Base-by-base conservation (phyloP, 2,113 vertebrate genomes). In the Mirza zaza region DNA sequence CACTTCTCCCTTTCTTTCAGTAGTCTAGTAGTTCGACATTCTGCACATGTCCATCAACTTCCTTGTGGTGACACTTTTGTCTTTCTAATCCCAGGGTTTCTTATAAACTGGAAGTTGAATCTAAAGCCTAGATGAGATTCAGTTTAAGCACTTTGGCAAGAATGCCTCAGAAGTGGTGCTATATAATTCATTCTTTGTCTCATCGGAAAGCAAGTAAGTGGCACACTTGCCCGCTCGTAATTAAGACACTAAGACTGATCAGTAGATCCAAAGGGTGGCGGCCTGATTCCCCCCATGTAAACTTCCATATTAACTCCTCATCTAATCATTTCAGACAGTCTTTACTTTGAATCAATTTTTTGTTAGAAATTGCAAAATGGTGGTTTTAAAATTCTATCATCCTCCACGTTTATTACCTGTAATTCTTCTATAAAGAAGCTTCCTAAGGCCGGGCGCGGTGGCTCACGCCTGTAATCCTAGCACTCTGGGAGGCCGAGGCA, bases 381-480 rank as follows among this genome's bases (percentile, higher is more conserved):
- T 57, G 12, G 11, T 71, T 80, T 12, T 0, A 36, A 95, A 91
- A 80, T 84, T 42, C 39, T 92, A 36, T 42, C 39, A 75, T 73
- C 10, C 39, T 94, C 65, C 8, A 70, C 12, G 21, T 68, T 79
- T 80, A 68, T 68, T 42, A 14, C 10, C 8, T 92, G 55, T 15
- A 77, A 79, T 84, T 94, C 82, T 90, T 75, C 18, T 18, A 6
- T 84, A 71, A 87, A 52, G n/a, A 70, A 73, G 48, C 27, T 45
- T 79, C 32, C 32, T 73, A n/a, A n/a, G n/a, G n/a, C n/a, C n/a
- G n/a, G n/a, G n/a, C n/a, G n/a, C n/a, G n/a, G n/a, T n/a, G n/a
- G n/a, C n/a, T n/a, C n/a, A n/a, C n/a, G n/a, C n/a, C n/a, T n/a
- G n/a, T n/a, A n/a, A n/a, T n/a, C n/a, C n/a, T n/a, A n/a, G n/a